Evolutionary conservation across 2,797 vertebrate species (phyloP), one percentile per base, ranked within the genome.

Genomic region (Anabacerthia variegaticeps): DNA sequence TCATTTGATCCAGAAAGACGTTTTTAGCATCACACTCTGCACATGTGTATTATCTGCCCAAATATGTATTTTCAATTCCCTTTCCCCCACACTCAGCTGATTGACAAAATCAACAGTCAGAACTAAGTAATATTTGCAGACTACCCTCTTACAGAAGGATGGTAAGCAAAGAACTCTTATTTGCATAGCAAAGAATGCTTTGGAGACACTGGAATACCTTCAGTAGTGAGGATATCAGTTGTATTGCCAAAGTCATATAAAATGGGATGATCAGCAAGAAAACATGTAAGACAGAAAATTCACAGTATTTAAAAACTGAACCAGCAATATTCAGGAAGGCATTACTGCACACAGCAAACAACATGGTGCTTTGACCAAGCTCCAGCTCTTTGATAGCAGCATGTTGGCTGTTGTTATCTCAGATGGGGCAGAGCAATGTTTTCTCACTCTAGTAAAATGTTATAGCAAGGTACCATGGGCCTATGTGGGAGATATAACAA

Each of bases 1-100:
- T 48, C 44, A 74, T 85, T 95, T 95, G 55, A 96, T 93, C 41
- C 58, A 89, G 65, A 90, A 91, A 82, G 89, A 94, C 62, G 58
- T 74, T 87, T 86, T 94, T 93, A 82, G 78, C 51, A 73, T 93
- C 63, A 62, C 71, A 39, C 32, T 81, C 94, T 73, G 77, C 78
- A 94, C 61, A 62, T 46, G 72, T 85, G 28, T 44, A 96, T 74
- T 75, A 93, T 63, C 62, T 93, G 58, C 73, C 81, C 77, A 63
- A 85, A 97, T 93, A 95, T 27, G 2, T 20, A 89, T 76, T 62
- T 72, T 87, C 58, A 89, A 48, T 39, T 73, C 37, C 89, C 13
- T 92, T 92, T 87, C 96, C 80, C 62, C 85, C 20, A 74, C 48
- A n/a, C 44, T 52, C 9, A 26, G 34, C 65, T 62, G 76, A 78